Conservation (phyloP, 2,888 invertebrate genomes). For the Calliphora vomitoria region DNA sequence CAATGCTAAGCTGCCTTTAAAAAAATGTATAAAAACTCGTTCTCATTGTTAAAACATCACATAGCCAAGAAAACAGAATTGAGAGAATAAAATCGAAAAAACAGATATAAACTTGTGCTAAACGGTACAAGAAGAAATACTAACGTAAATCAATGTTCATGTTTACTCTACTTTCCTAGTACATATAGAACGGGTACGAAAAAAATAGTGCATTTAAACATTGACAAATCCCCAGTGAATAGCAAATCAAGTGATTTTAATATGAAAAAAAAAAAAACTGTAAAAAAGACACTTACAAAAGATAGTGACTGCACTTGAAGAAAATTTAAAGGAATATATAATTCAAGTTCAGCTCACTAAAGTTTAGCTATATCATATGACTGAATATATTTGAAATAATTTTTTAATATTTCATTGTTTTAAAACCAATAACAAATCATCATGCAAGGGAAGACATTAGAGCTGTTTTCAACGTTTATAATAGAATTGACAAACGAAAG, state of each 20-base stretch:
- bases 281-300: neutral
- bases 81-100: neutral
- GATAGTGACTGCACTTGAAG: neutral
- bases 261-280: neutral
- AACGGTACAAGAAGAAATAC: constrained; percentile 54
- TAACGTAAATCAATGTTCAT: constrained; percentile 63
- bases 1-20: constrained; percentile 19
- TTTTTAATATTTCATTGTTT: too few relatives aligned
- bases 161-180: constrained; percentile 11
- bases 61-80: constrained; percentile 1
- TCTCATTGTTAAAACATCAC: constrained; percentile 28
- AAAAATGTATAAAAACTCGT: neutral
- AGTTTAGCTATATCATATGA: too few relatives aligned
- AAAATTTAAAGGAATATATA: neutral
- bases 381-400: too few relatives aligned
- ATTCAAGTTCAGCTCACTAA: too few relatives aligned
- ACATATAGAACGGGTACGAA: neutral
- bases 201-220: constrained; percentile 51
- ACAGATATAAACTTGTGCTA: constrained; percentile 27
- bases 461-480: too few relatives aligned
- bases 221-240: constrained; percentile 68
- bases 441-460: too few relatives aligned
- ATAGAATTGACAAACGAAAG: too few relatives aligned
- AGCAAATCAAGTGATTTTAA: constrained; percentile 61
- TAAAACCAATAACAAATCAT: too few relatives aligned